Base-by-base conservation (phyloP, 2,888 invertebrate species). In the Stenichneumon culpator region DNA sequence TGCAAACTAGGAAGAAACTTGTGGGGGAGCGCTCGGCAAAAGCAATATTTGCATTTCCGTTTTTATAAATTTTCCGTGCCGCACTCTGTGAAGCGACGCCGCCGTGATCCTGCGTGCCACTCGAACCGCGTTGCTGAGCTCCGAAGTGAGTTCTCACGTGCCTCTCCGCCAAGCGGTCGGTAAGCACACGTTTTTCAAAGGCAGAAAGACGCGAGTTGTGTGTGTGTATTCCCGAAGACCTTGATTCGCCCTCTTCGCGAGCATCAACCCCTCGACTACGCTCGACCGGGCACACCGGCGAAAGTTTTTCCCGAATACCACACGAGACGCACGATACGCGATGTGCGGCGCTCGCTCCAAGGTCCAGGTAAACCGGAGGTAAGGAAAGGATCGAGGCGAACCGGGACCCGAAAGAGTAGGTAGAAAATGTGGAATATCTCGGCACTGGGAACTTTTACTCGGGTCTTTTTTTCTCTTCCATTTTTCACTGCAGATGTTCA, bases 141-240 rank as follows among this genome's bases (percentile, higher is more conserved):
- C 22, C 28, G 50, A 68, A 69, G n/a, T 32, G 54, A 63, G 47
- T 63, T 79, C 39, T 79, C 47, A 73, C 52, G 63, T 70, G 14
- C 28, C 25, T 63, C 50, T 25, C 28, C 25, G 36, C 68, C 32
- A 52, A 54, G 67, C 57, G 39, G 50, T 65, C 22, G 69, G 54
- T 70, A 69, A 74, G 75, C 39, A 84, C 74, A 28, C 65, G 72
- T 72, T 75, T 75, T 67, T 75, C 82, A 82, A 79, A 82, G 67
- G 50, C 57, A 50, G 32, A 67, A 72, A 65, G n/a, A 25, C 36
- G 22, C 47, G 14, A 32, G 44, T 28, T 60, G 50, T 54, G 5
- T 67, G 19, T 74, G 22, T 75, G 32, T 75, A 32, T 44, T 52
- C 6, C 65, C 44, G 39, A 7, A 47, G 54, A 72, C 57, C 28